Conservation (phyloP, 2,113 vertebrate species). For the Pycnonotus jocosus region DNA sequence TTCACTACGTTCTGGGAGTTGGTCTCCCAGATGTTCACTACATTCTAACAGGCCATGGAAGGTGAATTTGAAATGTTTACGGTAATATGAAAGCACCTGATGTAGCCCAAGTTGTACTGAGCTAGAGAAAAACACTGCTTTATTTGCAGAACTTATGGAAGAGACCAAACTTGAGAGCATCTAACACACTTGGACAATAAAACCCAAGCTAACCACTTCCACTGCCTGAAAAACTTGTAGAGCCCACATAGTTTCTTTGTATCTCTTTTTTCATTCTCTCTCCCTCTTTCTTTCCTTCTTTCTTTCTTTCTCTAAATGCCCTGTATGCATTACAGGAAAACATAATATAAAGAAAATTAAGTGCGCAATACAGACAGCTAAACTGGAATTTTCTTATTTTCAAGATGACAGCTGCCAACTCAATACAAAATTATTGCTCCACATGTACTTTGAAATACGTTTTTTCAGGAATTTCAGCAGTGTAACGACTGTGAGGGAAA, state of each 20-base stretch:
- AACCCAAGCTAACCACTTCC: not conserved
- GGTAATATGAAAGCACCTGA: not conserved
- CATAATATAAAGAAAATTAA: not conserved
- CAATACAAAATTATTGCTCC: not conserved
- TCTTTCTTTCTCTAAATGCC: not conserved
- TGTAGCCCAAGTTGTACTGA: not conserved
- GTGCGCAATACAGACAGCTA: not conserved
- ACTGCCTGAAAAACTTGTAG: not conserved
- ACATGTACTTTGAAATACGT: accelerated
- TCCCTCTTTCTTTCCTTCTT: too few species aligned
- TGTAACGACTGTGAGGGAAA: not conserved
- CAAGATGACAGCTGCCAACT: not conserved
- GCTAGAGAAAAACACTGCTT: not conserved
- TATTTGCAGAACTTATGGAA: not conserved
- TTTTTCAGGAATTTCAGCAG: not conserved
- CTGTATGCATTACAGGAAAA: not conserved
- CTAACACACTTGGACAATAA: not conserved
- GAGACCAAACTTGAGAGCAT: not conserved
- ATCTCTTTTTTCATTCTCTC: not conserved
- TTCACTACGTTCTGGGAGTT: not conserved
- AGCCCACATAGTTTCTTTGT: not conserved
- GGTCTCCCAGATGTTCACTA: not conserved
- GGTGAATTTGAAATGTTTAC: not conserved
- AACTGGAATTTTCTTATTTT: not conserved
- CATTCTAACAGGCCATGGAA: not conserved